These are phyloP conservation scores for Capreolus pygargus DNA, from an alignment of 2,113 vertebrate species.

Conservation along the genomic window DNA sequence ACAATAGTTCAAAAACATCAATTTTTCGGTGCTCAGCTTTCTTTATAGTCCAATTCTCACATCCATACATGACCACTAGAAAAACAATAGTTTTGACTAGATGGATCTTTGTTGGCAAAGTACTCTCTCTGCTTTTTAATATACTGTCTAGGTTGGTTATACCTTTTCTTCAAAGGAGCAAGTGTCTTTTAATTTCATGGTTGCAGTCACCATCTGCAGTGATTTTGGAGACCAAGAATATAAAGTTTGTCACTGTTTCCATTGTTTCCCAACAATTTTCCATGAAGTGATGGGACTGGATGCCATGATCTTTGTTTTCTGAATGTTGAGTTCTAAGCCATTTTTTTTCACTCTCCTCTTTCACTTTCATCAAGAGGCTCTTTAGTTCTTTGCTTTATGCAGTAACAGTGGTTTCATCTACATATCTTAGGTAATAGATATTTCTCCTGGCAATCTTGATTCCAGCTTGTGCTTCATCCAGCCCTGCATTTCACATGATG, in stretches of 20 bases:
- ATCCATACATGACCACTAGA: neutral
- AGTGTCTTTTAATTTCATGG: neutral
- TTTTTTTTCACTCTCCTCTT: neutral
- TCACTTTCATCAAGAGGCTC: neutral
- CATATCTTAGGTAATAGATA: fast-evolving
- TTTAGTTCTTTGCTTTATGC: neutral
- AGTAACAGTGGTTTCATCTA: neutral
- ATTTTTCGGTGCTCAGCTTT: neutral
- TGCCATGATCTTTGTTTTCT: neutral
- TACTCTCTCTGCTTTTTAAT: neutral
- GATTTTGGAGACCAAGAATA: neutral
- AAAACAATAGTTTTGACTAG: neutral
- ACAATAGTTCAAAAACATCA: neutral
- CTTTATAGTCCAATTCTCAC: neutral
- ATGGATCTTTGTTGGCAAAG: neutral
- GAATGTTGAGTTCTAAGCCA: neutral
- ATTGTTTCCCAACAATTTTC: neutral
- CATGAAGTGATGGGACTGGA: neutral
- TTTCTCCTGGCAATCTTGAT: neutral
- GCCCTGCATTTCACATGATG: neutral
- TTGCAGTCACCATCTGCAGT: neutral
- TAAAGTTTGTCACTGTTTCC: neutral
- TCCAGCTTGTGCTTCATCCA: neutral
- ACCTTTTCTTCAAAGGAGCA: neutral
- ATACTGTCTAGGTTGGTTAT: neutral